Evolutionary conservation across 2,113 vertebrate genomes (phyloP).

Genomic region (Tiliqua scincoides): DNA sequence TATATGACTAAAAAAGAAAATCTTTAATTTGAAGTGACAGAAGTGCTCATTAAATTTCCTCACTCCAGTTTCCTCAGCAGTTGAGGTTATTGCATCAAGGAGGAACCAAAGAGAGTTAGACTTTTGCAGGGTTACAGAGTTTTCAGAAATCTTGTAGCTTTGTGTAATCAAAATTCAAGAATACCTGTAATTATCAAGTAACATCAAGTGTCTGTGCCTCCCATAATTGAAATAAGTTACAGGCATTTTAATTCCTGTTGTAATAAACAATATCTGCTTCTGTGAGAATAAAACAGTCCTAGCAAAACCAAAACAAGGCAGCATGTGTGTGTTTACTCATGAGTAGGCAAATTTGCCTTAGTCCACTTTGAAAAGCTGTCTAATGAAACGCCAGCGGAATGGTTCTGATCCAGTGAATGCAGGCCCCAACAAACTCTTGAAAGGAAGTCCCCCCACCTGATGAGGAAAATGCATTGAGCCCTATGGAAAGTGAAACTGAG

Average conservation of each 20-base stretch:
- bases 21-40: constrained; percentile 39
- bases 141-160: constrained; percentile 49
- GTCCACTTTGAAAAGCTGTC: no score
- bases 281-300: background rate
- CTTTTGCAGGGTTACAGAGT: constrained; percentile 39
- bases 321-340: no score
- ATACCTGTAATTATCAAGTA: constrained; percentile 48
- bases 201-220: constrained; percentile 46
- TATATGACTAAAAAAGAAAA: constrained; percentile 39
- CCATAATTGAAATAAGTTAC: constrained; percentile 55
- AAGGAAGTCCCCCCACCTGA: no score
- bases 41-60: constrained; percentile 44
- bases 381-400: no score
- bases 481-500: no score
- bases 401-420: no score
- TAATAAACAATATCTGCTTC: background rate
- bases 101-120: constrained; percentile 30
- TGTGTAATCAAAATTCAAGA: constrained; percentile 48
- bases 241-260: constrained; percentile 21
- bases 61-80: constrained; percentile 54
- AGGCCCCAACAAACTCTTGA: no score
- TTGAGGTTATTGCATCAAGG: constrained; percentile 48
- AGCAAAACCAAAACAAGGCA: no score
- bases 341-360: no score
- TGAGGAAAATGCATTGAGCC: no score